Evolutionary conservation across 2,113 vertebrate species (phyloP), one percentile per base, ranked within the genome.

Genomic region (Alectura lathami): DNA sequence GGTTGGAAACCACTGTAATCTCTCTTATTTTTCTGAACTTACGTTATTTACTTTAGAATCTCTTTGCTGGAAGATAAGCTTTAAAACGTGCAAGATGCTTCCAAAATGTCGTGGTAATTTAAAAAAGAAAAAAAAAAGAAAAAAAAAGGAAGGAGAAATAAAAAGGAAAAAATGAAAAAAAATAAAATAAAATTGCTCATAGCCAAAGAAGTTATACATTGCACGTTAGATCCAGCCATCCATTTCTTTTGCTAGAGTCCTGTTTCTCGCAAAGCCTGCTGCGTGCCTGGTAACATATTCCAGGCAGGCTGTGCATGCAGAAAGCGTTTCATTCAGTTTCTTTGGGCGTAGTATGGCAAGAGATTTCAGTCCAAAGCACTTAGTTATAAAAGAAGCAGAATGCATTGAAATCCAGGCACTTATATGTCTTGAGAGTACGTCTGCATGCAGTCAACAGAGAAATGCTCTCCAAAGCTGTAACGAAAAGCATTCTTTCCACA

Each of bases 51-150:
- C 27, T 81, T 95, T 82, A 51, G 83, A 73, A 29, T 76, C 70
- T 83, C 42, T 91, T 93, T 85, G 60, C 76, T 88, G 88, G 79
- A 94, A 12, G 15, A 76, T 81, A 43, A 57, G 48, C 93, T 93
- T 96, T 82, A 88, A 97, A 86, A 69, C 76, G 89, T 57, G 63
- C 36, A 91, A 94, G 64, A 38, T 57, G 34, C 88, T 96, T 97
- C 87, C 87, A 93, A 95, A 97, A 95, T 64, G 53, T 75, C 93
- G 92, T 86, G 67, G 76, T 96, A 95, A 97, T 95, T 93, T 1
- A 63, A 92, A 96, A 51, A 76, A 89, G 29, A 47, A 40, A 6
- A 26, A 34, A 18, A 7, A 20, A 11, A 29, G 4, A 27, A 18
- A 24, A 51, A 1, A 4, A 34, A n/a, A n/a, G 5, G 8, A 17